A percentile compares a stretch with the other conserved stretches of the same genome.
Evolutionary conservation across 2,888 invertebrate genomes (phyloP).

Genomic region (Coenonympha arcania): DNA sequence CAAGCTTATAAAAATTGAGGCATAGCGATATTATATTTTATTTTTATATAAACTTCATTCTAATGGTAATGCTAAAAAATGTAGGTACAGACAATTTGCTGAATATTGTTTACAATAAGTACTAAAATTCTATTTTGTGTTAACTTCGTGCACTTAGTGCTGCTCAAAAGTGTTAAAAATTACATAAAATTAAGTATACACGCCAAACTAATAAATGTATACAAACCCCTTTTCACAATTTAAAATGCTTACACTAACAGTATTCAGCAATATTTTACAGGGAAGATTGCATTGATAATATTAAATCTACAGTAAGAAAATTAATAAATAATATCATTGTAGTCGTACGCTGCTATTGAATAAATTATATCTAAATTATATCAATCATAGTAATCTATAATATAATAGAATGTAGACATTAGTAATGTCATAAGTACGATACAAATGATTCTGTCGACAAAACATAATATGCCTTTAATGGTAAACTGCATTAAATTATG

Average conservation of each 20-base stretch:
- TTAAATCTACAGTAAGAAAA: not conserved
- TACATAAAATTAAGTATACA: too few relatives aligned
- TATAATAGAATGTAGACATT: constrained; percentile 8
- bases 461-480: constrained; percentile 12
- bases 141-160: too few relatives aligned
- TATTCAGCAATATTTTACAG: constrained; percentile 21
- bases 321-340: not conserved
- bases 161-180: too few relatives aligned
- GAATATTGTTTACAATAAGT: not conserved
- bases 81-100: not conserved
- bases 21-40: constrained; percentile 11
- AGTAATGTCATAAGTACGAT: constrained; percentile 3
- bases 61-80: constrained; percentile 16
- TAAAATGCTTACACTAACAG: not conserved
- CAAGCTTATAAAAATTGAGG: constrained; percentile 36
- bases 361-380: constrained; percentile 2
- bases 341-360: constrained; percentile 1
- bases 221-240: not conserved
- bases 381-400: not conserved
- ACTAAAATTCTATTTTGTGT: too few relatives aligned
- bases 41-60: not conserved
- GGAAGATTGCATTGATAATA: constrained; percentile 13
- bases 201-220: too few relatives aligned
- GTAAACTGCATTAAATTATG: constrained; percentile 9
- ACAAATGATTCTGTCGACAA: not conserved